A percentile compares a stretch with the other conserved stretches of the same genome.
Conservation (phyloP, 2,797 vertebrate genomes). For the Fistularia tabacaria region DNA sequence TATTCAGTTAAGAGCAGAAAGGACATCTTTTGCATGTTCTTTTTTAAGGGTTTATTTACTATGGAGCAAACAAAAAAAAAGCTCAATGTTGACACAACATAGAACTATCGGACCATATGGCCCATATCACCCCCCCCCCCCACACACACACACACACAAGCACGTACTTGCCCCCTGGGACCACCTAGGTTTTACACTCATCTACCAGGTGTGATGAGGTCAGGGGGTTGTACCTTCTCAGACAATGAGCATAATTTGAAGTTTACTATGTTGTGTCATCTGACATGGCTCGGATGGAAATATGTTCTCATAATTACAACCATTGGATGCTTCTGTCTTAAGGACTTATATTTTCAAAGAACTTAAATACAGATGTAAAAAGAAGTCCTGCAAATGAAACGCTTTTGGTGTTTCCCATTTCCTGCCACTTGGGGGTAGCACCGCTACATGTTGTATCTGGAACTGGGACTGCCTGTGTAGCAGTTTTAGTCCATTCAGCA, state of each 20-base stretch:
- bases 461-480: conserved; percentile 9
- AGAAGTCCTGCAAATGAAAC: not conserved
- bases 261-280: too few species aligned
- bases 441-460: conserved; percentile 7
- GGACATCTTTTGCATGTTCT: too few species aligned
- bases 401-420: conserved; percentile 10
- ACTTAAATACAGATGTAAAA: too few species aligned
- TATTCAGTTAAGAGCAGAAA: too few species aligned
- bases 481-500: conserved; percentile 16
- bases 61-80: too few species aligned
- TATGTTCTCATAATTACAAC: too few species aligned
- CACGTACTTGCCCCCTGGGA: conserved; percentile 28
- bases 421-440: conserved; percentile 63
- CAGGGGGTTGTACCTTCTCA: conserved; percentile 17
- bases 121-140: too few species aligned
- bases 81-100: conserved; percentile 37
- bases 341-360: too few species aligned
- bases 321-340: too few species aligned
- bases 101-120: not conserved
- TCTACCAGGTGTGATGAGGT: conserved; percentile 29
- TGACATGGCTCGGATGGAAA: not conserved
- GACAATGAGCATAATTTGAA: not conserved
- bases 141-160: conserved; percentile 6
- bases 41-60: too few species aligned
- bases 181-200: conserved; percentile 20